Percentiles rank a stretch among this genome's conserved stretches.
phyloP scores from a whole-genome alignment of 1,140 invertebrate genomes.

The Drosophila kurseongensis region DNA sequence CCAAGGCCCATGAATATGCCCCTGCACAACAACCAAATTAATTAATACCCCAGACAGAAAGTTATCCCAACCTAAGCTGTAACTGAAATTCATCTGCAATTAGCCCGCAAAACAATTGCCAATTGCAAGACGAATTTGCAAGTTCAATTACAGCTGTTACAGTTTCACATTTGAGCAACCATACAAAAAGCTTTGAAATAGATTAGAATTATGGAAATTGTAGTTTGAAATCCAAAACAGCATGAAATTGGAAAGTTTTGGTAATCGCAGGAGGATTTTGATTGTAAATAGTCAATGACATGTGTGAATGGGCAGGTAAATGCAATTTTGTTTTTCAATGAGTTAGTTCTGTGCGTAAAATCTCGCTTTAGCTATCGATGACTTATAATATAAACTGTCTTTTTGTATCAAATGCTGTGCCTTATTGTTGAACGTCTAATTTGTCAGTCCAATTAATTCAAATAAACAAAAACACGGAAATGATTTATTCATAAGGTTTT shows the following conservation, averaged over 20 bases:
- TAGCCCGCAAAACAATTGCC: conserved; percentile 7
- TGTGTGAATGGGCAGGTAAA: conserved; percentile 21
- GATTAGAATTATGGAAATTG: conserved; percentile 42
- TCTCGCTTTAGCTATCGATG: neutral
- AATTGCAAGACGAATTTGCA: conserved; percentile 7
- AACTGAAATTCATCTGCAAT: conserved; percentile 20
- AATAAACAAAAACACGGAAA: neutral
- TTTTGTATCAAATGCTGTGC: too few relatives aligned
- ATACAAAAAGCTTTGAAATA: neutral
- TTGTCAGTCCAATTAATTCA: neutral
- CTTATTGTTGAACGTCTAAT: too few relatives aligned
- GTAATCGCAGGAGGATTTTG: conserved; percentile 4
- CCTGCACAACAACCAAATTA: conserved; percentile 17
- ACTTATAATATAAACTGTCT: neutral
- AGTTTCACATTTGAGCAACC: conserved; percentile 28
- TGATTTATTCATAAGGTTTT: neutral
- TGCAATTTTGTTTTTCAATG: conserved; percentile 14
- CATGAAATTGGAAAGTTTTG: conserved; percentile 1
- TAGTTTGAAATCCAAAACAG: neutral
- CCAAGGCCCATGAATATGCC: conserved; percentile 7
- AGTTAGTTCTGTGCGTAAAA: neutral
- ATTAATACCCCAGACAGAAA: conserved; percentile 30
- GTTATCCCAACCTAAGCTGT: conserved; percentile 7
- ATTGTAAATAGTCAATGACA: conserved; percentile 19
- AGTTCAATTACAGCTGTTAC: conserved; percentile 11